Conservation (phyloP, 2,888 invertebrate species). For the Chaitophorus viminalis region DNA sequence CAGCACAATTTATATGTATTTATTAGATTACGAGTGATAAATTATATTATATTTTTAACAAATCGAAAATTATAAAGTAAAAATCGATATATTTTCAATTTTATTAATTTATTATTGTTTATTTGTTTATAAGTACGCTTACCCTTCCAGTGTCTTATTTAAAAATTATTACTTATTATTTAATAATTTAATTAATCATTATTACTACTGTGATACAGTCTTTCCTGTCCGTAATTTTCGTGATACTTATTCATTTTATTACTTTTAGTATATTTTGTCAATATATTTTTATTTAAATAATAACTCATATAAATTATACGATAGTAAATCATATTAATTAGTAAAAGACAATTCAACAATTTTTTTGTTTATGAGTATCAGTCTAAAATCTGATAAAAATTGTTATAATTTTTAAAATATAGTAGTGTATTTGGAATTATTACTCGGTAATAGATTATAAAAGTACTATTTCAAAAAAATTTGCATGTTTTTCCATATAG, state of each 20-base stretch:
- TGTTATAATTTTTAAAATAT: not conserved
- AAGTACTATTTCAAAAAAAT: not conserved
- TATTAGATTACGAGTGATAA: too few species aligned
- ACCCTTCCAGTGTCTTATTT: not conserved
- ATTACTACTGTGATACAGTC: too few species aligned
- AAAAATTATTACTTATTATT: too few species aligned
- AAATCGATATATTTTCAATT: not conserved
- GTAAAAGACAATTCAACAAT: not conserved
- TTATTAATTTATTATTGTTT: not conserved
- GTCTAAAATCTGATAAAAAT: not conserved
- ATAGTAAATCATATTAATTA: not conserved
- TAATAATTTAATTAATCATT: too few species aligned
- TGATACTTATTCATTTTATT: not conserved
- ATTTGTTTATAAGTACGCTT: too few species aligned
- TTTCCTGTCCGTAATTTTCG: too few species aligned
- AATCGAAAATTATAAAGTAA: not conserved
- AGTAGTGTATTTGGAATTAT: not conserved
- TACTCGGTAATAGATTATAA: not conserved
- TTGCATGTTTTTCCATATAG: not conserved
- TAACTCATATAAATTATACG: not conserved
- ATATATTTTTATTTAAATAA: not conserved
- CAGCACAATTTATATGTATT: too few species aligned
- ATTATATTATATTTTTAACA: not conserved
- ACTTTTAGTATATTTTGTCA: not conserved
- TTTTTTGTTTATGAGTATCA: not conserved